Evolutionary conservation across 2,113 vertebrate genomes (phyloP), one percentile per base, ranked within the genome.

Genomic region (Cinclus cinclus): DNA sequence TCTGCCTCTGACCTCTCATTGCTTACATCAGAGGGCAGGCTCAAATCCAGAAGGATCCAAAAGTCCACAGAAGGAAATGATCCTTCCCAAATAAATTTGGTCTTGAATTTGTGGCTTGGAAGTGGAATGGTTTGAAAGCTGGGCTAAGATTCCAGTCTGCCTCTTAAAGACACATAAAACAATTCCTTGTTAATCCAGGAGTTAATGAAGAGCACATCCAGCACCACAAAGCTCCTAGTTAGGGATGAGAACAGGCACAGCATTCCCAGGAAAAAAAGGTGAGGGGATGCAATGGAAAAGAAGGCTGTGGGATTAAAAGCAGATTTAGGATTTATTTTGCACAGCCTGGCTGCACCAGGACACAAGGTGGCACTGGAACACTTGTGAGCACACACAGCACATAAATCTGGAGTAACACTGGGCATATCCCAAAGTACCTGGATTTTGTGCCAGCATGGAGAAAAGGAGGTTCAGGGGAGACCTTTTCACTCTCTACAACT

Each of bases 211-310:
- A 33, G n/a, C 50, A 12, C 10, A 44, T 25, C 37, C 60, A 70
- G 20, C n/a, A 31, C 46, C 39, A 39, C 41, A 10, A 33, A 70
- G 58, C 19, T 37, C 59, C 42, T 73, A 65, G 37, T 19, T 44
- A 0, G 3, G n/a, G 58, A 23, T 15, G 15, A 47, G 42, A 87
- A 20, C 1, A 33, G 53, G 44, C 47, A 37, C 19, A 42, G 35
- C 55, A 46, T 35, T 59, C 31, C 77, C 27, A 19, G 9, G 22
- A 17, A 27, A 44, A 23, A 52, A 11, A 11, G 16, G 14, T 1
- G 27, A 41, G 19, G 49, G 33, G 22, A 47, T 3, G 3, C 1
- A 0, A n/a, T 0, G 4, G 42, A 28, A 28, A n/a, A 6, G 11
- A 21, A 60, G 13, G 14, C 5, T 4, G 41, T 50, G 25, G n/a